A percentile compares a stretch with the other conserved stretches of the same genome.
phyloP scores from a whole-genome alignment of 2,888 invertebrate genomes.

The Corythucha ciliata region DNA sequence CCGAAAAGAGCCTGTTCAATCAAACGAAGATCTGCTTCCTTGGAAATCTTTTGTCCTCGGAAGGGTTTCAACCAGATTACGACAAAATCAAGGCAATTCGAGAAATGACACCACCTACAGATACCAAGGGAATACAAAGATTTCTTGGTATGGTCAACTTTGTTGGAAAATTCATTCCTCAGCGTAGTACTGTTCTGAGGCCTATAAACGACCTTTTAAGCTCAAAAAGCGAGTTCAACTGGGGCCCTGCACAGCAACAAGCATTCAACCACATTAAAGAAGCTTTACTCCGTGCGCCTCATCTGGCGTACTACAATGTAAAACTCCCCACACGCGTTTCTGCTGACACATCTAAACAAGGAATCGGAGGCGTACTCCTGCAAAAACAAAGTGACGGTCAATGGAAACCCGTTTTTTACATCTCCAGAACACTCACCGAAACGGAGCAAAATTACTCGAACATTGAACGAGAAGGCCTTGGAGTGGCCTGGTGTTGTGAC shows the following conservation, averaged over 20 bases:
- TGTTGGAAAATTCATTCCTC: slow-evolving; percentile 24
- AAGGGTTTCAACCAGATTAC: slow-evolving; percentile 24
- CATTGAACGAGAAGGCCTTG: too few species aligned
- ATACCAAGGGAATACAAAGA: slow-evolving; percentile 20
- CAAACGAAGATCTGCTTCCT: too few species aligned
- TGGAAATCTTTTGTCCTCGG: slow-evolving; percentile 30
- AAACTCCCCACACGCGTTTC: slow-evolving; percentile 1
- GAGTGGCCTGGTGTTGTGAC: too few species aligned
- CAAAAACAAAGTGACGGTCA: slow-evolving; percentile 1
- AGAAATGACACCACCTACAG: slow-evolving; percentile 17
- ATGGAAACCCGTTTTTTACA: slow-evolving; percentile 4
- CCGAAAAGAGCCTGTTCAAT: too few species aligned
- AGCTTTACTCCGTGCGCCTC: slow-evolving; percentile 3
- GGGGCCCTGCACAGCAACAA: slow-evolving; percentile 10
- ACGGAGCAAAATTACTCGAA: slow-evolving; percentile 10
- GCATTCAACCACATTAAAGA: slow-evolving; percentile 18
- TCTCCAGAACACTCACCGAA: slow-evolving; percentile 5
- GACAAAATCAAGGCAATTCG: slow-evolving; percentile 26
- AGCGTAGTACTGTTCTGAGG: slow-evolving; percentile 14
- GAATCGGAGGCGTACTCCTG: slow-evolving; percentile 4
- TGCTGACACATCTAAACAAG: slow-evolving; percentile 1
- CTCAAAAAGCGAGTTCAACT: slow-evolving; percentile 15
- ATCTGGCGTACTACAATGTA: too few species aligned
- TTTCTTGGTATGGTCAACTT: slow-evolving; percentile 21
- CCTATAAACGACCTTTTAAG: slow-evolving; percentile 20